Evolutionary conservation across 2,888 invertebrate genomes (phyloP).

Genomic region (Galeruca laticollis): DNA sequence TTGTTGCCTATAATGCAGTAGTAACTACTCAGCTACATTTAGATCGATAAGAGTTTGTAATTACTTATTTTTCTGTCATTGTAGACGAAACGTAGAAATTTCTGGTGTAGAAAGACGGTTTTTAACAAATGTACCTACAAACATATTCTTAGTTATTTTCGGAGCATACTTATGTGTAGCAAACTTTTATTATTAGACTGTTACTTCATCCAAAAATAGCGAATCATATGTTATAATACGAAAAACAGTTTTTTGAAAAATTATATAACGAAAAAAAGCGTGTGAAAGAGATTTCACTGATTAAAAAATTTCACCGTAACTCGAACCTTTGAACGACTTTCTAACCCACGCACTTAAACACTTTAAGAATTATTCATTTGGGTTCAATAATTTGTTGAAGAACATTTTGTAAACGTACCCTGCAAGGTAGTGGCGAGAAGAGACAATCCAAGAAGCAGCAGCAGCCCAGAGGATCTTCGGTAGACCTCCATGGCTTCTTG

Average conservation of each 20-base stretch:
- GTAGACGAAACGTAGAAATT: conserved; percentile 20
- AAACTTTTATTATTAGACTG: conserved; percentile 61
- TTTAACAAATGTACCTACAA: conserved; percentile 30
- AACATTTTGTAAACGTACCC: conserved; percentile 65
- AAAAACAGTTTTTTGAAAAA: conserved; percentile 55
- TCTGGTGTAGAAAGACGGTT: not conserved
- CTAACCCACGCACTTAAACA: conserved; percentile 39
- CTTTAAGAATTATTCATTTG: conserved; percentile 12
- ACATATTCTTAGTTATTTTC: conserved; percentile 49
- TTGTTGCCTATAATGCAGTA: conserved; percentile 63
- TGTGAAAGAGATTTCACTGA: conserved; percentile 32
- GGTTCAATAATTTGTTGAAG: conserved; percentile 15
- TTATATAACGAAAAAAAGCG: conserved; percentile 55
- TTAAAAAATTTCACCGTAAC: conserved; percentile 24
- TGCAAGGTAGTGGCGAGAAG: conserved; percentile 71
- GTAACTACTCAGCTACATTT: conserved; percentile 61
- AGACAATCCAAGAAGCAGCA: conserved; percentile 70
- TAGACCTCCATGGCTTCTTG: conserved; percentile 71
- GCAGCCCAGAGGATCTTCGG: conserved; percentile 70
- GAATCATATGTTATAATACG: conserved; percentile 56
- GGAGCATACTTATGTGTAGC: conserved; percentile 54
- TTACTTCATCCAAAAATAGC: conserved; percentile 62
- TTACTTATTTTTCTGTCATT: conserved; percentile 32
- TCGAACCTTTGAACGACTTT: conserved; percentile 33
- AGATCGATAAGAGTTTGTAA: conserved; percentile 56